Evolutionary conservation across 1,140 invertebrate genomes (phyloP), one percentile per base, ranked within the genome.

Genomic region (Theocolax elegans): DNA sequence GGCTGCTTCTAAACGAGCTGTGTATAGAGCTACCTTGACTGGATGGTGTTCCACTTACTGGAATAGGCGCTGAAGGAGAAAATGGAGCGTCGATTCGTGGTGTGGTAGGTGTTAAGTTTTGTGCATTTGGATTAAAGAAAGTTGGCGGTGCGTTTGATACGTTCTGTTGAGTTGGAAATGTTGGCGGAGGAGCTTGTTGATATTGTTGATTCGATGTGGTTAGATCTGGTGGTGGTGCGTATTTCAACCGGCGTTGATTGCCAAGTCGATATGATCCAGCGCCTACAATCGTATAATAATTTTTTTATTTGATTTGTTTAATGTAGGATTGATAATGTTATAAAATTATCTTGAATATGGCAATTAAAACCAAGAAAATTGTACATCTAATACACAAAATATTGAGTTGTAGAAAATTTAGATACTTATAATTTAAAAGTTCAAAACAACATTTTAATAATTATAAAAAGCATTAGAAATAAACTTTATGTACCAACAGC

Each of bases 171-270:
- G 67, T 27, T 10, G 67, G 53, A 13, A 72, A 19, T n/a, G 73
- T 10, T 2, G 40, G 44, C 7, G 48, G 13, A 25, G 60, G 67
- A 35, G 29, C 44, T 1, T 40, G 35, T 7, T 53, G 46, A 8
- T 25, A 23, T 6, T 10, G n/a, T 1, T 7, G 35, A 2, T 15
- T 42, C 3, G 51, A 35, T 7, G 56, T 29, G 12, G 81, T 81
- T 64, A 84, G 51, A 73, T 85, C 82, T 6, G 85, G 85, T 0
- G 78, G 82, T 25, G 79, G 81, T 2, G 81, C 83, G 29, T 86
- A 85, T 21, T 84, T 86, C 1, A 85, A 67, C 51, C 84, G 81
- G 29, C 82, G 78, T 40, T 84, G 83, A 64, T 81, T 83, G 1
- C 83, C 83, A 12, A 85, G 77, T 58, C 84, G 78, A 68, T 85